Base-by-base conservation (phyloP, 2,888 invertebrate species). In the Beris chalybata region DNA sequence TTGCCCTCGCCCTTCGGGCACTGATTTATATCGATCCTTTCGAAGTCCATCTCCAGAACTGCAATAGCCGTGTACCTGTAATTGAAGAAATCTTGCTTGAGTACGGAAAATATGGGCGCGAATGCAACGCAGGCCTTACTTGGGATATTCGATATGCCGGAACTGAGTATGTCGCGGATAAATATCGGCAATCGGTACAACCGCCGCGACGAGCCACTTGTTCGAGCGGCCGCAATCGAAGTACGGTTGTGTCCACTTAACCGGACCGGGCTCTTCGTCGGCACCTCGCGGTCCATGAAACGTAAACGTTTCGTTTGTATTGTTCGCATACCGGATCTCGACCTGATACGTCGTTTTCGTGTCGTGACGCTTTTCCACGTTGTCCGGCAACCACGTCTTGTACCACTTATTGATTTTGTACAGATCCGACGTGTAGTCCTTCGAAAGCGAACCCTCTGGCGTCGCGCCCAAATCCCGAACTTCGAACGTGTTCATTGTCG, bases 341-440 rank as follows among this genome's bases (percentile, higher is more conserved):
- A 94, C 92, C 79, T 93, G 91, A 76, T 95, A 95, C 0, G 94
- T 95, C 6, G 93, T 92, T 82, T 96, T 93, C 0, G 94, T 93
- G 76, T 94, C 95, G 76, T 95, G 95, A 67, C 93, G 83, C 63
- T 89, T 86, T 0, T 85, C 86, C 0, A 93, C 91, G 72, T 87
- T 84, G 78, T 97, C 97, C 0, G 97, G 97, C 71, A 97, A 81
- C 95, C 96, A 97, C 55, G 86, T 82, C 71, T 87, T 89, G 77
- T 94, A 97, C 96, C 96, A 97, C 77, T 96, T 94, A 77, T 97
- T 97, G 53, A 90, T 94, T 71, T 93, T 87, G 79, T 95, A 97
- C 74, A 88, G 89, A 74, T 95, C 93, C 0, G 91, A 89, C 0
- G 95, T 92, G 77, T 98, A 98, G 81, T 97, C 97, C 70, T 87